Evolutionary conservation across 2,797 vertebrate genomes (phyloP).

Genomic region (Bradypodion pumilum): DNA sequence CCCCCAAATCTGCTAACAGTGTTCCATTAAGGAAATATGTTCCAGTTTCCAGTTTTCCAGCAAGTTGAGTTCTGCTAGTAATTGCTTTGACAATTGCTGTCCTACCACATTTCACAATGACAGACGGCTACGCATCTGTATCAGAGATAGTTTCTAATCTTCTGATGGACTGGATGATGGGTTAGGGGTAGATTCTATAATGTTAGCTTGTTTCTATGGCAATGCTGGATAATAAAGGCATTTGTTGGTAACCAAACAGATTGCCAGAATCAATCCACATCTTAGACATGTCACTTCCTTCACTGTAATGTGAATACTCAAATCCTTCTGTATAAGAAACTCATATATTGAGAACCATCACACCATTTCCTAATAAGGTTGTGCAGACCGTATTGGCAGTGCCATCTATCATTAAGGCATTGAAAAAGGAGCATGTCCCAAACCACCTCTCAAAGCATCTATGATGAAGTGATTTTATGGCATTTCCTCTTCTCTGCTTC

Average conservation of each 20-base stretch:
- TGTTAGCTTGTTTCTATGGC: slow-evolving; percentile 55
- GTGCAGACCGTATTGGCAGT: slow-evolving; percentile 68
- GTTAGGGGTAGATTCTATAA: slow-evolving; percentile 41
- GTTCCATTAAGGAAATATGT: background rate
- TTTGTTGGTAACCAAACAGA: slow-evolving; percentile 63
- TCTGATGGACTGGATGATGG: slow-evolving; percentile 29
- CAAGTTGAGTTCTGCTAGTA: background rate
- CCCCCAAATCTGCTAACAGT: background rate
- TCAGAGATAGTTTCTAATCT: slow-evolving; percentile 32
- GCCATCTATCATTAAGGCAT: slow-evolving; percentile 71
- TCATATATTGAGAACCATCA: slow-evolving; percentile 70
- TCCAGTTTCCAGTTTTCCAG: background rate
- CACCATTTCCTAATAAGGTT: slow-evolving; percentile 71
- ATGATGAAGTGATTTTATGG: slow-evolving; percentile 72
- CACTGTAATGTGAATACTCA: slow-evolving; percentile 69
- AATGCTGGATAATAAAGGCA: slow-evolving; percentile 49
- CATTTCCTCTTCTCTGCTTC: slow-evolving; percentile 65
- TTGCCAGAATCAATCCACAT: slow-evolving; percentile 69
- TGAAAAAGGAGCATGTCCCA: slow-evolving; percentile 69
- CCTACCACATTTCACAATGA: slow-evolving; percentile 25
- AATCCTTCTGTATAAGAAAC: slow-evolving; percentile 68
- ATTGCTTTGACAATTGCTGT: background rate
- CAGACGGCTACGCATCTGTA: background rate
- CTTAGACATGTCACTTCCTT: slow-evolving; percentile 59
- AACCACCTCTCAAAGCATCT: slow-evolving; percentile 70